Conservation (phyloP, 1,140 invertebrate species). For the Antheraea pernyi region DNA sequence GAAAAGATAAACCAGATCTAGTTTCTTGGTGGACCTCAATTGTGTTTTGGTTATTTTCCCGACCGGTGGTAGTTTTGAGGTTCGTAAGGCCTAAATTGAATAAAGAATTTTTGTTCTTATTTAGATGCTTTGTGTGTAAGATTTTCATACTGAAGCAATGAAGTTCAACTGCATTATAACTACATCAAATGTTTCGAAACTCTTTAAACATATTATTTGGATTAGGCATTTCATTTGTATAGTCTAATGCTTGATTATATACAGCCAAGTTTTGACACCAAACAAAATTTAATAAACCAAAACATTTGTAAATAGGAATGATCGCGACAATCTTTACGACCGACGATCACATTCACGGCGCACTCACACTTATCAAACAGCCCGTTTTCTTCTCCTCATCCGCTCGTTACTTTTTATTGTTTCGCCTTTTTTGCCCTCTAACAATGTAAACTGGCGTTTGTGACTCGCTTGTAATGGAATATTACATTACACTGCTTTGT, state of each 20-base stretch:
- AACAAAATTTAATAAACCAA: not conserved
- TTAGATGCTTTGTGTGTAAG: too few relatives aligned
- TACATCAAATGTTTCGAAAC: too few relatives aligned
- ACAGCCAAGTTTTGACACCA: not conserved
- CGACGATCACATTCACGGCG: conserved; percentile 5
- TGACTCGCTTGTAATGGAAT: conserved; percentile 9
- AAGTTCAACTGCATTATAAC: too few relatives aligned
- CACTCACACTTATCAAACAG: conserved; percentile 14
- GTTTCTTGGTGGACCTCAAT: too few relatives aligned
- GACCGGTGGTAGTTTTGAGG: too few relatives aligned
- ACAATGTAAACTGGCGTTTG: conserved; percentile 5
- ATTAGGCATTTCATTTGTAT: not conserved
- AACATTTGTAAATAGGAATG: conserved; percentile 1
- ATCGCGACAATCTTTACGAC: conserved; percentile 5
- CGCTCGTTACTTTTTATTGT: conserved; percentile 16
- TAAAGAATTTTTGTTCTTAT: too few relatives aligned
- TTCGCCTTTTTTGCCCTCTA: conserved; percentile 10
- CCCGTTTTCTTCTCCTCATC: conserved; percentile 12
- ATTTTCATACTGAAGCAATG: too few relatives aligned
- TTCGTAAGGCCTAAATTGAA: too few relatives aligned
- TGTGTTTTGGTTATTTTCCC: too few relatives aligned
- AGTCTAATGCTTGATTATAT: not conserved
- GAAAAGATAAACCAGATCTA: too few relatives aligned
- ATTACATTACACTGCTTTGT: conserved; percentile 9
- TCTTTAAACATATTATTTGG: not conserved